Percentiles rank a stretch among this genome's conserved stretches.
Conservation (phyloP, 2,888 invertebrate genomes). For the Dryadula phaetusa region DNA sequence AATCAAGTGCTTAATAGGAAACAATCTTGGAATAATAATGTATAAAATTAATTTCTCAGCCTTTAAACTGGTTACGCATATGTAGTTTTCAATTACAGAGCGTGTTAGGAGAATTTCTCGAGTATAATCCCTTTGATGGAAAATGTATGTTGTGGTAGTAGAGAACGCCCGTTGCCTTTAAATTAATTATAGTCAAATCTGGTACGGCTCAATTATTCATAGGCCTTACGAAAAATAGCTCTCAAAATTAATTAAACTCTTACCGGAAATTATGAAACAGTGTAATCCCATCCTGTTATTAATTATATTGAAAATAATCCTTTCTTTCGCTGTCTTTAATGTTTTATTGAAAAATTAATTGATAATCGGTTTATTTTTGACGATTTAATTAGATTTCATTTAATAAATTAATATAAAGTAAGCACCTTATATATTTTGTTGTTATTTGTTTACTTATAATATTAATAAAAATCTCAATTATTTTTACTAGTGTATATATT, state of each 20-base stretch:
- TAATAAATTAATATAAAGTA: not conserved
- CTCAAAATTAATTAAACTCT: slow-evolving; percentile 33
- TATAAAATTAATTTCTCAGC: slow-evolving; percentile 23
- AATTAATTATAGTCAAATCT: slow-evolving; percentile 70
- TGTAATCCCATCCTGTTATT: slow-evolving; percentile 20
- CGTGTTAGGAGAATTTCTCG: slow-evolving; percentile 40
- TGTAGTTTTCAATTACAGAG: slow-evolving; percentile 41
- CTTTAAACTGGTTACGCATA: slow-evolving; percentile 28
- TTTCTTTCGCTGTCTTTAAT: slow-evolving; percentile 17
- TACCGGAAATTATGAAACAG: slow-evolving; percentile 29
- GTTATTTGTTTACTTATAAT: no score
- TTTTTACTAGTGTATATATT: no score
- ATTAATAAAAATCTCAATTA: no score
- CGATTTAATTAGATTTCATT: not conserved
- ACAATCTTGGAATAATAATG: not conserved
- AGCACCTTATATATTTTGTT: not conserved
- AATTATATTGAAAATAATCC: slow-evolving; percentile 26
- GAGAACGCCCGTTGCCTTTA: slow-evolving; percentile 60
- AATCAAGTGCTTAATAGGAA: not conserved
- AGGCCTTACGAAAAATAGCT: slow-evolving; percentile 34
- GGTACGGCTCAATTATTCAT: slow-evolving; percentile 46
- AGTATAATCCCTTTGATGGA: slow-evolving; percentile 70
- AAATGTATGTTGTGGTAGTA: slow-evolving; percentile 70
- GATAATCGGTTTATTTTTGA: slow-evolving; percentile 11
- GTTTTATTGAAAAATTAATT: not conserved